Base-by-base conservation (phyloP, 2,888 invertebrate genomes). In the Dryadula phaetusa region DNA sequence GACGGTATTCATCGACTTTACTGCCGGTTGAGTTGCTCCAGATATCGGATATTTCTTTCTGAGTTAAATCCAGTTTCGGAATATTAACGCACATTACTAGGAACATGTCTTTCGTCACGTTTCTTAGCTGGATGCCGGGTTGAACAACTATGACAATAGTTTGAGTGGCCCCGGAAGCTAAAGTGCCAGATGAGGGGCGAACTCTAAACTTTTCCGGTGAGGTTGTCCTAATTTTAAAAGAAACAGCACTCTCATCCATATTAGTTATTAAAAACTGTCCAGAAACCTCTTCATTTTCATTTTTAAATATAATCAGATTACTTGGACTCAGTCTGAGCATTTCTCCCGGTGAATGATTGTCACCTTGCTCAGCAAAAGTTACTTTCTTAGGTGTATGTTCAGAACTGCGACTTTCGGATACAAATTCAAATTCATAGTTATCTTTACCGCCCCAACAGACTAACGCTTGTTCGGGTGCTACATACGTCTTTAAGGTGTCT, bases 181-280 rank as follows among this genome's bases (percentile, higher is more conserved):
- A 83, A 6, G 95, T 90, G 0, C 98, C 98, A 6, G 96, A 95
- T 77, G 97, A 98, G 0, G 98, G 99, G 62, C 97, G 94, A 1
- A 99, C 99, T 34, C 98, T 93, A 88, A 98, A 99, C 85, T 98
- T 98, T 78, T 98, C 98, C 0, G 99, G 99, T 0, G 98, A 96
- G 3, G 99, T 99, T 14, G 99, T 99, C 87, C 99, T 97, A 71
- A 99, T 96, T 96, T 99, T 91, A 56, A 93, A 94, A 1, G 88
- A 91, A 0, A 93, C 76, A 0, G 82, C 79, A 34, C 86, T 81
- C 0, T 93, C 92, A 67, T 96, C 95, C 76, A 94, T 93, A 81
- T 97, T 97, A 32, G 95, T 95, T 16, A 98, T 90, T 0, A 92
- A 93, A 76, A 96, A 94, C 40, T 94, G 94, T 58, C 96, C 95